These are phyloP conservation scores for Magallana ariakensis DNA, from an alignment of 1,140 invertebrate genomes.

Conservation along the genomic window DNA sequence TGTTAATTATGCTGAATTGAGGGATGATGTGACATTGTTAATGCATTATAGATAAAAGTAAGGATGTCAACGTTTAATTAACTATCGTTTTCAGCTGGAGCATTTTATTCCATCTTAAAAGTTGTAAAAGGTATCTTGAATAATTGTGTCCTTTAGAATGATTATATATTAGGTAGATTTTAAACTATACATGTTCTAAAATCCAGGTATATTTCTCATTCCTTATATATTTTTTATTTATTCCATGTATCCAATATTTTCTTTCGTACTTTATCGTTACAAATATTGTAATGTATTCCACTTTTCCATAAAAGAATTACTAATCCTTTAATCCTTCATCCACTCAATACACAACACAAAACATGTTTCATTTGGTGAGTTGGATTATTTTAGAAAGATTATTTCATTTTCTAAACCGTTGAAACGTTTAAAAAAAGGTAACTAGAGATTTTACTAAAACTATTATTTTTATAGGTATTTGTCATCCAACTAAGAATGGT, in stretches of 20 bases:
- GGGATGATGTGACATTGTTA: not conserved
- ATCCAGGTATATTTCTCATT: constrained; percentile 27
- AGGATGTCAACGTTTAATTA: not conserved
- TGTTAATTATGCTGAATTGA: constrained; percentile 19
- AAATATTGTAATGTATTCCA: constrained; percentile 26
- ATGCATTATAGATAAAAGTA: not conserved
- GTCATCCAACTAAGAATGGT: too few relatives aligned
- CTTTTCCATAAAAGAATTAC: not conserved
- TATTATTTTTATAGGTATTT: too few relatives aligned
- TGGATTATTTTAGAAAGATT: too few relatives aligned
- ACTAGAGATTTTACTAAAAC: too few relatives aligned
- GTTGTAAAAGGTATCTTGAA: not conserved
- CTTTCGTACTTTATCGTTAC: not conserved
- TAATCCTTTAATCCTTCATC: too few relatives aligned
- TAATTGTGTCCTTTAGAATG: not conserved
- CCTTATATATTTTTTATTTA: constrained; percentile 22
- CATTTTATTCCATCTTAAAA: not conserved
- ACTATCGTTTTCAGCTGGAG: not conserved
- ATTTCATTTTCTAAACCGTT: too few relatives aligned
- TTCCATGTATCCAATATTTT: constrained; percentile 12
- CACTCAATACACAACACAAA: too few relatives aligned
- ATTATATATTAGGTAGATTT: not conserved
- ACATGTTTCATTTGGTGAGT: too few relatives aligned
- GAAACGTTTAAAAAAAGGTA: too few relatives aligned
- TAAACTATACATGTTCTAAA: not conserved